These are phyloP conservation scores for Tenodera sinensis DNA, from an alignment of 2,888 invertebrate genomes.

Conservation along the genomic window DNA sequence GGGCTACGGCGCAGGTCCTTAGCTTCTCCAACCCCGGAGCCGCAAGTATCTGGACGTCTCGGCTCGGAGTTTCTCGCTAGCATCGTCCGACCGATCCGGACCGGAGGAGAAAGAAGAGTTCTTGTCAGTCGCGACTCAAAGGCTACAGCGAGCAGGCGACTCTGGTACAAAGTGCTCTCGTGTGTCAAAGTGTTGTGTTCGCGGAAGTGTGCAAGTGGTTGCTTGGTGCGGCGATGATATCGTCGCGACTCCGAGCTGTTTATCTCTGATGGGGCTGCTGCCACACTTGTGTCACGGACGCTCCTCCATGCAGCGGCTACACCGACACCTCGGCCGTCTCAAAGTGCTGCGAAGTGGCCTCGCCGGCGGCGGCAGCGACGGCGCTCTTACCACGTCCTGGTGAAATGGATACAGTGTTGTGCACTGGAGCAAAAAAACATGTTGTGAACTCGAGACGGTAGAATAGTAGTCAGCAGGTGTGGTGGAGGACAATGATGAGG, in stretches of 20 bases:
- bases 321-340: background rate
- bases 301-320: background rate
- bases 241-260: background rate
- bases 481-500: background rate
- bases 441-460: background rate
- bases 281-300: background rate
- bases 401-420: background rate
- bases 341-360: background rate
- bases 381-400: background rate
- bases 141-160: slow-evolving; percentile 8
- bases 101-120: slow-evolving; percentile 4
- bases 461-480: background rate
- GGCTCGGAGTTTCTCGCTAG: background rate
- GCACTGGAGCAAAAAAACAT: background rate
- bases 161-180: background rate
- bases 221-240: background rate
- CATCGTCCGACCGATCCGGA: background rate
- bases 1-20: slow-evolving; percentile 28
- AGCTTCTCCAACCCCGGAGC: slow-evolving; percentile 23
- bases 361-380: too few species aligned
- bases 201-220: background rate
- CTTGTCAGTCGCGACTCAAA: slow-evolving; percentile 22
- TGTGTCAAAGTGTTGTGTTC: background rate
- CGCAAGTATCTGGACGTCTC: slow-evolving; percentile 18
- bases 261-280: background rate